Evolutionary conservation across 2,113 vertebrate species (phyloP), one percentile per base, ranked within the genome.

Genomic region (Notechis scutatus): DNA sequence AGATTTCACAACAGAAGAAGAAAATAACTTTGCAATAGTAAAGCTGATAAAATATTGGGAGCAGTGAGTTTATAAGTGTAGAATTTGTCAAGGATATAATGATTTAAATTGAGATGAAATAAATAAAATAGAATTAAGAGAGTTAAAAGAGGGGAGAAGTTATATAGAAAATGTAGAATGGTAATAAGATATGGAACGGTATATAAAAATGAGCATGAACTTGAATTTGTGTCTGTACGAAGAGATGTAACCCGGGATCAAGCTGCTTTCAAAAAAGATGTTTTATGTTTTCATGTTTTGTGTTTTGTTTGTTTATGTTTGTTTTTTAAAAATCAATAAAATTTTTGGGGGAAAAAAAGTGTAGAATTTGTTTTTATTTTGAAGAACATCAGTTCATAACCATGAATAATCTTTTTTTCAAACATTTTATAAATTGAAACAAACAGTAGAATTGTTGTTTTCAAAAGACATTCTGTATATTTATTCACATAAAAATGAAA

Each of bases 11-110:
- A 18, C 7, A 5, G 15, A 21, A 0, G 87, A 23, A 14, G 55
- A 6, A 26, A 52, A 1, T 59, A 3, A 0, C 0, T 0, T 1
- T 39, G 7, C 0, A 0, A 69, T 34, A 90, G 85, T 86, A 86
- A 93, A 52, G 74, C 34, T 26, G 89, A 29, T 12, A 54, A 90
- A 90, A 7, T 88, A 88, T 88, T 88, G 3, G 11, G n/a, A 42
- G 39, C 10, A 15, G 52, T 52, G 14, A n/a, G 10, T 54, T 88
- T 57, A 88, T 52, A 91, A 39, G 55, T 26, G 34, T 85, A 85
- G 85, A 26, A 9, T 3, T 24, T 47, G 74, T 47, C 42, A 42
- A 42, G 42, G 42, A 42, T 42, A 42, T 4, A 42, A 42, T 42
- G 42, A 42, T 42, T 42, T 42, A 42, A 42, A 42, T 42, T 42